A percentile compares a stretch with the other conserved stretches of the same genome.
Evolutionary conservation across 2,113 vertebrate genomes (phyloP).

Genomic region (Oreotrochilus melanogaster): DNA sequence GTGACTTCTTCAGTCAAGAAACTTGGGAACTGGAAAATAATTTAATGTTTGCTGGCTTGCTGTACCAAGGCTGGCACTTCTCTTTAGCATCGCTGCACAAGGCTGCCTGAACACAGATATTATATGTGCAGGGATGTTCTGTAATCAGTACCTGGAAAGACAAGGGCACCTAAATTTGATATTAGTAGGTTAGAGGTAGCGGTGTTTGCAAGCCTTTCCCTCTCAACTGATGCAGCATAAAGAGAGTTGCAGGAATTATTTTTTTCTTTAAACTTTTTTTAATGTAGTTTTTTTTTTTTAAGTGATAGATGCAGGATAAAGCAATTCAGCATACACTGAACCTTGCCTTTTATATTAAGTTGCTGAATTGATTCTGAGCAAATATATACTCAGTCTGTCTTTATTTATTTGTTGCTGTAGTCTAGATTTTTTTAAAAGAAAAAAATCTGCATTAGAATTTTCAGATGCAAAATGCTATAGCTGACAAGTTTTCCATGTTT

Average conservation of each 20-base stretch:
- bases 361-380: conserved; percentile 49
- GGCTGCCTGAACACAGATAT: neutral
- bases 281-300: neutral
- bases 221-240: neutral
- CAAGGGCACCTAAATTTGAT: neutral
- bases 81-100: fast-evolving
- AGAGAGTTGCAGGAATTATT: neutral
- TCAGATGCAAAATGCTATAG: neutral
- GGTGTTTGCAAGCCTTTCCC: neutral
- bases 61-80: neutral
- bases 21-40: neutral
- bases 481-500: conserved; percentile 6
- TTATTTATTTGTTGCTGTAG: conserved; percentile 55
- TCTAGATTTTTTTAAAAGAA: neutral
- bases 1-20: neutral
- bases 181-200: neutral
- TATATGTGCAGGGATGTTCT: neutral
- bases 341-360: conserved; percentile 32
- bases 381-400: neutral
- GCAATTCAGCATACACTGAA: conserved; percentile 22
- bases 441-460: neutral
- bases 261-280: neutral
- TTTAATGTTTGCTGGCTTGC: neutral
- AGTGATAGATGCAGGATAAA: conserved; percentile 25
- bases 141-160: neutral